Base-by-base conservation (phyloP, 2,797 vertebrate species). In the Fistularia commersonii region DNA sequence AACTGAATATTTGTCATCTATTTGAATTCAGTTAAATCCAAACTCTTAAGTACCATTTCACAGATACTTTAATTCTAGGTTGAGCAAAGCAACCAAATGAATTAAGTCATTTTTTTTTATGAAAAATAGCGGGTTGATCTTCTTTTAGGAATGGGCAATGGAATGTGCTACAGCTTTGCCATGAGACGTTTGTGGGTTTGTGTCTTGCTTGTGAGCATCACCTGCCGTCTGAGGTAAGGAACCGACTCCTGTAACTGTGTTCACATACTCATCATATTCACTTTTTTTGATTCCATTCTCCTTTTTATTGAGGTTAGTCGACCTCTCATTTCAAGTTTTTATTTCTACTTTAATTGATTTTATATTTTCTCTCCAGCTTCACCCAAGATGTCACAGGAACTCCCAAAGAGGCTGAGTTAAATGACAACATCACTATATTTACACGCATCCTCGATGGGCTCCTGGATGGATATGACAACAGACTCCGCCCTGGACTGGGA, bases 401-500 rank as follows among this genome's bases (percentile, higher is more conserved):
- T 9, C 91, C 89, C 11, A 95, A 92, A 72, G 92, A 94, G 66
- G 65, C 86, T 14, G 93, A 95, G 43, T 37, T 93, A 58, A 95
- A 95, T 68, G 90, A 98, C 87, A 98, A 98, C 82, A 98, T 97
- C 67, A 98, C 95, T 0, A 91, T 99, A 77, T 97, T 97, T 84
- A 98, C 95, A 8, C 89, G 94, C 66, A 97, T 98, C 59, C 67
- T 98, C 81, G 95, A 98, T 0, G 92, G 95, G 37, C 84, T 97
- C 48, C 83, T 98, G 84, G 95, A 97, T 1, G 95, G 95, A 44
- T 98, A 98, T 0, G 95, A 98, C 87, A 95, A 96, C 85, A 88
- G 95, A 13, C 91, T 98, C 45, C 91, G 95, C 36, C 95, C 95
- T 0, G 95, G 95, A 33, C 85, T 98, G 45, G 94, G 96, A 90